phyloP scores from a whole-genome alignment of 2,113 vertebrate genomes.

The Polyodon spathula region DNA sequence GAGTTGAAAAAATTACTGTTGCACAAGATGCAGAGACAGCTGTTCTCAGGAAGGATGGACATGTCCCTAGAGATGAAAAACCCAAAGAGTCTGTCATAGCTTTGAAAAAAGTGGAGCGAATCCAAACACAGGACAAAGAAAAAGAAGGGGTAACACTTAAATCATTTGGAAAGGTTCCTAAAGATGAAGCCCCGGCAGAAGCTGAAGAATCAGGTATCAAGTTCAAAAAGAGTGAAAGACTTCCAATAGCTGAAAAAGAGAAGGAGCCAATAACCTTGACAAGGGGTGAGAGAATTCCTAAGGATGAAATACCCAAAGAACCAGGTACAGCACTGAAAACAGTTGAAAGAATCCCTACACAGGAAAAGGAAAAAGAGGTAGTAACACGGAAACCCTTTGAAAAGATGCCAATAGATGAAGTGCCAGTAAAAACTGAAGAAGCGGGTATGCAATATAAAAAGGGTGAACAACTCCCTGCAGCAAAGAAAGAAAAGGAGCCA shows the following conservation, averaged over 20 bases:
- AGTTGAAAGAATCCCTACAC: conserved; percentile 41
- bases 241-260: conserved; percentile 23
- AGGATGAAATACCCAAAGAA: conserved; percentile 21
- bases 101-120: conserved; percentile 29
- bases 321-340: conserved; percentile 25
- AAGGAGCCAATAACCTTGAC: conserved; percentile 23
- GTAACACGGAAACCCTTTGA: conserved; percentile 50
- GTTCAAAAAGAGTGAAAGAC: conserved; percentile 32
- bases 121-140: conserved; percentile 33
- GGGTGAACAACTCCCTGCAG: conserved; percentile 1
- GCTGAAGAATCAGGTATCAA: conserved; percentile 32
- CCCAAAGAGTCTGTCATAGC: conserved; percentile 17
- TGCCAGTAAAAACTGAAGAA: neutral
- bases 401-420: conserved; percentile 17
- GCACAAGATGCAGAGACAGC: conserved; percentile 19
- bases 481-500: neutral
- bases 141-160: conserved; percentile 37
- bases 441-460: conserved; percentile 4
- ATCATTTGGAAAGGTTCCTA: conserved; percentile 24
- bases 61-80: conserved; percentile 27
- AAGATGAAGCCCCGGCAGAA: conserved; percentile 25
- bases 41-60: conserved; percentile 28
- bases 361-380: conserved; percentile 38
- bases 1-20: conserved; percentile 28
- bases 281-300: conserved; percentile 15